A percentile compares a stretch with the other conserved stretches of the same genome.
Evolutionary conservation across 1,140 invertebrate genomes (phyloP).

Genomic region (Saccostrea glomerata): DNA sequence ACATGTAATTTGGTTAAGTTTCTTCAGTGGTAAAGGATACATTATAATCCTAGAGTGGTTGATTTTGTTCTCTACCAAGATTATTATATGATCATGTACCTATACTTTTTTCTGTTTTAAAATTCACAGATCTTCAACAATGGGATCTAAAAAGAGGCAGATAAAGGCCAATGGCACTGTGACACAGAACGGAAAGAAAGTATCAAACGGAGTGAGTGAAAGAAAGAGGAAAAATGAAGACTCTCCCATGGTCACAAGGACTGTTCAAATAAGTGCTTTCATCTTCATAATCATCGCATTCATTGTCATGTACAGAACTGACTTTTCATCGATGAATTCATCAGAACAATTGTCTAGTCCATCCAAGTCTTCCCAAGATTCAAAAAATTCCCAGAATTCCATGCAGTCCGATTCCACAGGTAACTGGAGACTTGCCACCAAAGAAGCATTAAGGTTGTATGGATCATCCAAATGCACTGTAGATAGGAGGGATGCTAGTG

Average conservation of each 20-base stretch:
- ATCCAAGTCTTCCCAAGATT: constrained; percentile 1
- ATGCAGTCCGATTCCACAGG: not conserved
- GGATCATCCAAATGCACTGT: constrained; percentile 65
- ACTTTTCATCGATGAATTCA: not conserved
- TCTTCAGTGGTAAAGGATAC: not conserved
- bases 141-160: constrained; percentile 11
- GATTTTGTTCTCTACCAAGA: not conserved
- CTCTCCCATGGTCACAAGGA: not conserved
- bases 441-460: constrained; percentile 53
- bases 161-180: not conserved
- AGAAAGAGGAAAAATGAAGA: not conserved
- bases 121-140: not conserved
- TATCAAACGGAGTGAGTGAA: not conserved
- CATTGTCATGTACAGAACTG: constrained; percentile 4
- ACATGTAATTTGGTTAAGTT: too few relatives aligned
- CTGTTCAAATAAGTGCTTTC: constrained; percentile 30
- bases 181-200: constrained; percentile 1
- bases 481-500: constrained; percentile 59
- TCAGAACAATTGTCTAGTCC: constrained; percentile 15
- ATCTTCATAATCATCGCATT: constrained; percentile 14
- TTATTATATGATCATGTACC: too few relatives aligned
- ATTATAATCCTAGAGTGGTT: not conserved
- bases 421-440: constrained; percentile 64
- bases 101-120: too few relatives aligned
- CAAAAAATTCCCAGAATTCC: constrained; percentile 7